Evolutionary conservation across 2,113 vertebrate species (phyloP).

Genomic region (Nycticebus coucang): DNA sequence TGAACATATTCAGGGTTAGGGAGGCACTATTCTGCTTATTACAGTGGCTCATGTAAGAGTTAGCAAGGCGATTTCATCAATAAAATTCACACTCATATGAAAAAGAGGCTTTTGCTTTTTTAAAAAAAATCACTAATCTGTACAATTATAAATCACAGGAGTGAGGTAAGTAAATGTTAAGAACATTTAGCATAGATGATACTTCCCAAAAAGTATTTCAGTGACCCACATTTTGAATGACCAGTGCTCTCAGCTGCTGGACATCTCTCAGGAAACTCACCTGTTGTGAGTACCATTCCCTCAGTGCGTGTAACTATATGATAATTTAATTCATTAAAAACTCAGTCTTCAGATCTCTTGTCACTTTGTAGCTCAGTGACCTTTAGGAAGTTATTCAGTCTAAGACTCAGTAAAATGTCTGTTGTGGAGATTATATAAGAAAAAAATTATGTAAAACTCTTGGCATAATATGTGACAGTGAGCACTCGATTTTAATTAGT

Average conservation of each 20-base stretch:
- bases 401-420: not conserved
- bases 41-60: not conserved
- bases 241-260: not conserved
- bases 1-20: no score
- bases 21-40: not conserved
- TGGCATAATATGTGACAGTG: not conserved
- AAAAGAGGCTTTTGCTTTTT: not conserved
- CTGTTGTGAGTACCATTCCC: not conserved
- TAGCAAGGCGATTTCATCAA: not conserved
- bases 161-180: not conserved
- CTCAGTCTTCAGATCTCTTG: not conserved
- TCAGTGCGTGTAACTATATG: not conserved
- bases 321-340: constrained; percentile 37
- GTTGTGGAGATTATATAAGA: not conserved
- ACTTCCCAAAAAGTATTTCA: not conserved
- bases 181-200: not conserved
- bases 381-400: not conserved
- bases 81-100: not conserved
- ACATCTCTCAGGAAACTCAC: not conserved
- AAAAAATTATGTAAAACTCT: not conserved
- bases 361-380: not conserved
- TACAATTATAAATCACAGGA: not conserved
- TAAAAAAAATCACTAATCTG: not conserved
- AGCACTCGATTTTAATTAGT: not conserved
- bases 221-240: not conserved